phyloP scores from a whole-genome alignment of 2,113 vertebrate species.

The Leptosomus discolor region DNA sequence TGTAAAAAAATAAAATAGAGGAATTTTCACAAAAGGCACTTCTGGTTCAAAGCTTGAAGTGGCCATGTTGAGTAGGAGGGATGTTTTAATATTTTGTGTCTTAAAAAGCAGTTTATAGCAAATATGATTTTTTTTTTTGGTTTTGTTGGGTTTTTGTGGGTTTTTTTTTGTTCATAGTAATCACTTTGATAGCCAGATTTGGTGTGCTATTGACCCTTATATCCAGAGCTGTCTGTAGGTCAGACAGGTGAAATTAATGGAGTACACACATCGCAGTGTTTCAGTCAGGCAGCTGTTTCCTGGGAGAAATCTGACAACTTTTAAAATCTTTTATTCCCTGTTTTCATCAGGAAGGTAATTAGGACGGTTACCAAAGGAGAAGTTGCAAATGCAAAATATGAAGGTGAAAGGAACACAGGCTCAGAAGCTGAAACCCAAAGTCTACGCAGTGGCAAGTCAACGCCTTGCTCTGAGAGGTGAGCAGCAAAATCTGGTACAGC shows the following conservation, averaged over 20 bases:
- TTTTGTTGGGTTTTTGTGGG: too few species aligned
- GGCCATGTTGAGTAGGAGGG: neutral
- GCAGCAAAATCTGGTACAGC: neutral
- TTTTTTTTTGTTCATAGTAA: neutral
- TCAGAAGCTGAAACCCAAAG: conserved; percentile 75
- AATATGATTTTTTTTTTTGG: neutral
- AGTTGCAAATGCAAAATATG: conserved; percentile 54
- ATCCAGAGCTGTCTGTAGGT: neutral
- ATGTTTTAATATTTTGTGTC: neutral
- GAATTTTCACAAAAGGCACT: neutral
- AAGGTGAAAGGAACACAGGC: conserved; percentile 53
- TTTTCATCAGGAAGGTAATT: conserved; percentile 59
- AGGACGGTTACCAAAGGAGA: conserved; percentile 76
- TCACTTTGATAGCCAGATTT: neutral
- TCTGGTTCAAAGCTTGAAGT: neutral
- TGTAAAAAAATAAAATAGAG: neutral
- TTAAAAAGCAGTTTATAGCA: neutral
- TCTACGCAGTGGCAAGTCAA: conserved; percentile 65
- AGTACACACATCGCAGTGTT: rapidly evolving
- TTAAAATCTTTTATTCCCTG: conserved; percentile 24
- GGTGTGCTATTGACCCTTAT: neutral
- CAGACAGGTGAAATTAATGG: neutral
- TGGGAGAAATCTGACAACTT: neutral
- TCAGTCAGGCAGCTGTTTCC: neutral
- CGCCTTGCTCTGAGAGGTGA: conserved; percentile 76